phyloP scores from a whole-genome alignment of 2,888 invertebrate genomes.

The Neoitamus cyanurus region DNA sequence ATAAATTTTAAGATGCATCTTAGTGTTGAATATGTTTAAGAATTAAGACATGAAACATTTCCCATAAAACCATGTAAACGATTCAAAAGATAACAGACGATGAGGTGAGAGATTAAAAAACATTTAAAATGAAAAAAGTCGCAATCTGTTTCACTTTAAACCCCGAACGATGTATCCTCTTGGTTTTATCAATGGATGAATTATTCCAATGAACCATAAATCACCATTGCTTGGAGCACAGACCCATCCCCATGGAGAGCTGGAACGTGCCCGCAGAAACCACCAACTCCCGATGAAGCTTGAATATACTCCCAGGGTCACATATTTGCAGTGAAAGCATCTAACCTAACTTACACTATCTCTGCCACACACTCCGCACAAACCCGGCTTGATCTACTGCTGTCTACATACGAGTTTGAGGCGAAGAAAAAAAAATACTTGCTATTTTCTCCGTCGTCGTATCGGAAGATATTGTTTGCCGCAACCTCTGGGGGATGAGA shows the following conservation, averaged over 20 bases:
- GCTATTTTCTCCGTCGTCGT: not conserved
- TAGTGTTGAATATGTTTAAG: conserved; percentile 39
- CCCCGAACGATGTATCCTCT: not conserved
- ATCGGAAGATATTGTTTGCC: conserved; percentile 15
- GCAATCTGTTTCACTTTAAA: not conserved
- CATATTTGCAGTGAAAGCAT: not conserved
- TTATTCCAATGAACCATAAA: conserved; percentile 25
- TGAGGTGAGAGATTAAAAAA: not conserved
- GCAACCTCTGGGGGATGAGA: not conserved
- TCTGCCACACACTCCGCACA: not conserved
- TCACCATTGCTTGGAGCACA: conserved; percentile 10
- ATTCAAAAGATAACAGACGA: not conserved
- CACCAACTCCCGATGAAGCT: not conserved
- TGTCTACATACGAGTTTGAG: not conserved
- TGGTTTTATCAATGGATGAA: not conserved
- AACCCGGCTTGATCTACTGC: not conserved
- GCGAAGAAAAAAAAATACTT: not conserved
- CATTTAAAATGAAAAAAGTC: conserved; percentile 3
- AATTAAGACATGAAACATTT: conserved; percentile 8
- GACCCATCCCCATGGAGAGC: not conserved
- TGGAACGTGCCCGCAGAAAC: not conserved
- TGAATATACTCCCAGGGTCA: not conserved
- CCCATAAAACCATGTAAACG: not conserved
- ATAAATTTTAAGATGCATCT: conserved; percentile 31
- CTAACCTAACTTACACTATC: not conserved